Base-by-base conservation (phyloP, 53 echinoderm and acorn worm genomes). In the Pentamera pediparva region DNA sequence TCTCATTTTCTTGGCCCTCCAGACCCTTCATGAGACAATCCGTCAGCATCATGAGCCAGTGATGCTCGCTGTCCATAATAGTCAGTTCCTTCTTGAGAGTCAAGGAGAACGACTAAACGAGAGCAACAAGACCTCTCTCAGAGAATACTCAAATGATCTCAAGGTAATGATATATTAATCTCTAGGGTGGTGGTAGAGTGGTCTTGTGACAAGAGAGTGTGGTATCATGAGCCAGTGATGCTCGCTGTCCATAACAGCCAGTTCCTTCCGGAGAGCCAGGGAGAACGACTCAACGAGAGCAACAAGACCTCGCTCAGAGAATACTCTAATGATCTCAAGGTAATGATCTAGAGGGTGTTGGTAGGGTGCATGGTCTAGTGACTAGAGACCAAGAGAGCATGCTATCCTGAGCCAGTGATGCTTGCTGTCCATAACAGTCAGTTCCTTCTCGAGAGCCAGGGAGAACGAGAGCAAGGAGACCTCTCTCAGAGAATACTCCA, bases 181-280 rank as follows among this genome's bases (percentile, higher is more conserved):
- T 45, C 47, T 45, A n/a, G n/a, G n/a, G n/a, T n/a, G n/a, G n/a
- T n/a, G n/a, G n/a, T n/a, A n/a, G n/a, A n/a, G n/a, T n/a, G n/a
- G n/a, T n/a, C n/a, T n/a, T n/a, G n/a, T n/a, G n/a, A n/a, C n/a
- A n/a, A n/a, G n/a, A n/a, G n/a, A n/a, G n/a, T 45, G n/a, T 1
- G n/a, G n/a, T n/a, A n/a, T n/a, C 98, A 98, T 37, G 90, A 98
- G 63, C 86, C 81, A n/a, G 91, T 98, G 37, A 91, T 91, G 90
- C 80, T 91, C 62, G 88, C 98, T 0, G 91, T 98, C 19, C 98
- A 98, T 71, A 91, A 91, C 33, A 91, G 91, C 41, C 91, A 92
- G 63, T 91, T 98, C 86, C 70, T 98, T 15, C 81, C 91, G 81
- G 98, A 98, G 49, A 98, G 83, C 38, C 91, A 91, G 61, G 67